Conservation (phyloP, 2,113 vertebrate species). For the Nothobranchius furzeri region DNA sequence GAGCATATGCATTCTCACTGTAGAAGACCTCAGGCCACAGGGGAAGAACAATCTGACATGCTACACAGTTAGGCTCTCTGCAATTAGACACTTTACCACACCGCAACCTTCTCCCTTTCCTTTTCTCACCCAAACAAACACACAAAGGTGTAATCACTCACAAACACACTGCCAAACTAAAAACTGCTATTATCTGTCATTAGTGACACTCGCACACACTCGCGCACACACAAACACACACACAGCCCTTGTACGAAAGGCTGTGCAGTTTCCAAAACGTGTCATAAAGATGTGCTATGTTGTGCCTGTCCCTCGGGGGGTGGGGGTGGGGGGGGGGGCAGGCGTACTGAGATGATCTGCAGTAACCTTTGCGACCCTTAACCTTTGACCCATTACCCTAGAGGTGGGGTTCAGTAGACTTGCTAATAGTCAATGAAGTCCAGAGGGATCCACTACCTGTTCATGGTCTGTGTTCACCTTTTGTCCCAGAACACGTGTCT, state of each 20-base stretch:
- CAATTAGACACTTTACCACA: constrained; percentile 73
- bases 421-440: constrained; percentile 65
- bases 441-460: constrained; percentile 45
- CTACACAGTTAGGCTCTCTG: constrained; percentile 63
- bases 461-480: constrained; percentile 32
- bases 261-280: constrained; percentile 12
- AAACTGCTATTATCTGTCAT: constrained; percentile 72
- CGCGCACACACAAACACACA: constrained; percentile 31
- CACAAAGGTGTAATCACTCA: constrained; percentile 66
- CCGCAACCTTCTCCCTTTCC: constrained; percentile 57
- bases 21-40: constrained; percentile 68
- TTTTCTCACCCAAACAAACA: constrained; percentile 41
- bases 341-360: constrained; percentile 33
- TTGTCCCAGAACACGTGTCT: constrained; percentile 6
- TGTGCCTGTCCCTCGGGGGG: constrained; percentile 31
- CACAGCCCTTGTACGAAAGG: constrained; percentile 21
- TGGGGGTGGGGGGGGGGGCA: neutral
- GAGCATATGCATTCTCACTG: constrained; percentile 25
- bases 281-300: constrained; percentile 49
- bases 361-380: constrained; percentile 40
- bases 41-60: constrained; percentile 67
- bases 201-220: constrained; percentile 47
- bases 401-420: constrained; percentile 26
- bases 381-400: constrained; percentile 48
- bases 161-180: constrained; percentile 62